Base-by-base conservation (phyloP, 2,888 invertebrate genomes). In the Rhyacophila evoluta region DNA sequence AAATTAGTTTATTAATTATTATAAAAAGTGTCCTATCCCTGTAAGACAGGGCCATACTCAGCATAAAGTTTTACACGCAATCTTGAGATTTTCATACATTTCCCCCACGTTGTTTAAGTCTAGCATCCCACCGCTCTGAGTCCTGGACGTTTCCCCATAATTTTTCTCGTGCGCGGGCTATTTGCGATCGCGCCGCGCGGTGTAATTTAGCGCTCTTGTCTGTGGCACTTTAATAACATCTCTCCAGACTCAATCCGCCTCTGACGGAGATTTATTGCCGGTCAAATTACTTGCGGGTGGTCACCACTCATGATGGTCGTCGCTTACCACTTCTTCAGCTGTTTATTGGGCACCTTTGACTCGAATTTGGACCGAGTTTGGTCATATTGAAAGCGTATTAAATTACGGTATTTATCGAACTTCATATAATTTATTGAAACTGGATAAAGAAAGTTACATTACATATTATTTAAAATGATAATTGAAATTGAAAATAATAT, bases 41-140 rank as follows among this genome's bases (percentile, higher is more conserved):
- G 55, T 1, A 19, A 15, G 10, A 19, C 19, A 55, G 55, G 25
- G 8, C 15, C 55, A 19, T 25, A 15, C 8, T 55, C 25, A 25
- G 55, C 29, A 6, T 55, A 55, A 19, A 55, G 55, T 1, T 2
- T 19, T 55, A 55, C 10, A 55, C 55, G 19, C 55, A 19, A 19
- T 28, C 27, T 69, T 68, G 28, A 39, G 25, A 75, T 75, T 75
- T 75, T 75, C 75, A 75, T 75, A 75, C 69, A 69, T 36, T 75
- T 74, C 36, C 36, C 74, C n/a, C n/a, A 4, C 15, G 55, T 55
- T 5, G 19, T 2, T 6, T 15, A n/a, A 15, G 15, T 41, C 19
- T 55, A 1, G 25, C 25, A 12, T 55, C 11, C 1, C 15, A 5
- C 1, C 19, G 55, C 12, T 12, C 15, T 1, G 19, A 10, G 15